Base-by-base conservation (phyloP, 2,113 vertebrate species). In the Procavia capensis region DNA sequence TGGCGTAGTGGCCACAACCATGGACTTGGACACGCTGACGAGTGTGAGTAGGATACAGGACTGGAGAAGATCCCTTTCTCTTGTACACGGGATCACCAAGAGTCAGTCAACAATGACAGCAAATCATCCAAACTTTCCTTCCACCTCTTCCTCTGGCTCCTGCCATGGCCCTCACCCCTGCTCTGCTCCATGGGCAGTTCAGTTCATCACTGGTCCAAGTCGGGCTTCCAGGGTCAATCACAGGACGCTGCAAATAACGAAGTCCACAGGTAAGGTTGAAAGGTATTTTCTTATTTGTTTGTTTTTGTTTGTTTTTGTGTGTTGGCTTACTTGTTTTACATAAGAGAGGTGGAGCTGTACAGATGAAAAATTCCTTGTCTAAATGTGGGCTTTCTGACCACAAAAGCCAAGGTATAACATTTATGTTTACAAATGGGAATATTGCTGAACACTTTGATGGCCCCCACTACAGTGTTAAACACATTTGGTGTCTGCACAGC, bases 161-260 rank as follows among this genome's bases (percentile, higher is more conserved):
- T 80, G 0, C 14, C 34, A 29, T 4, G 27, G 9, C 14, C 8
- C 9, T 5, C 29, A 43, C 11, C 17, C 9, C 36, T 7, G 5
- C 36, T 36, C 70, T 76, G 1, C 36, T 83, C 11, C 27, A 14
- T 92, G 70, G 61, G 64, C 63, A 39, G 3, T 13, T 68, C 47
- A 34, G 19, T 94, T 85, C 92, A 66, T 74, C 22, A 75, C n/a
- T 39, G 43, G 85, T 72, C 34, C 24, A 50, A 64, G 1, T 31
- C 34, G 4, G 29, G 22, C 72, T 27, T 75, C 72, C 24, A 75
- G 22, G 39, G 39, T 39, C 43, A 41, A 43, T 75, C 72, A 75
- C 24, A 43, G 24, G 39, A 75, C 72, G 14, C 24, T 75, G 39
- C 24, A 75, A 75, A 27, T 24, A 75, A 11, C 41, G 72, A 27